Percentiles rank a stretch among this genome's conserved stretches.
These are phyloP conservation scores for Melanotaenia boesemani DNA, from an alignment of 2,797 vertebrate species.

Conservation along the genomic window DNA sequence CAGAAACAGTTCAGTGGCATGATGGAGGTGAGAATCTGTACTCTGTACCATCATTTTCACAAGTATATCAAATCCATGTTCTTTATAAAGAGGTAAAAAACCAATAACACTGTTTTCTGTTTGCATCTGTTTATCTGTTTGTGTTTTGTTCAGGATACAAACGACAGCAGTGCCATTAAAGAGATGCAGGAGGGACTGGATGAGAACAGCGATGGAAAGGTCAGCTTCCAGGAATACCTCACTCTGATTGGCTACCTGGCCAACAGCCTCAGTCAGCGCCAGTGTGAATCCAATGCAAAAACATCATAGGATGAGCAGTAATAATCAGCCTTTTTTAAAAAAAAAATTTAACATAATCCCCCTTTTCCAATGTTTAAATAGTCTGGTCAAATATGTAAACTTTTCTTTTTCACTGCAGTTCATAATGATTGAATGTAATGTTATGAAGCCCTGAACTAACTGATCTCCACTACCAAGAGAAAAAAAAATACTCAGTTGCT, in stretches of 20 bases:
- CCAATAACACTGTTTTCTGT: background rate
- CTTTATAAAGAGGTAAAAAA: background rate
- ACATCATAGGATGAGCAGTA: conserved; percentile 45
- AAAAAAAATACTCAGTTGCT: conserved; percentile 54
- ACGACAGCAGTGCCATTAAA: conserved; percentile 66
- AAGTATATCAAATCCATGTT: background rate
- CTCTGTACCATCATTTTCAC: background rate
- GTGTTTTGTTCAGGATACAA: conserved; percentile 68
- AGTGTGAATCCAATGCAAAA: background rate
- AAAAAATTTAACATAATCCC: background rate
- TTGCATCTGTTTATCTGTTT: background rate
- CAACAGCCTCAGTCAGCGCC: conserved; percentile 61
- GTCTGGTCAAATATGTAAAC: conserved; percentile 9
- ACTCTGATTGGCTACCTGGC: conserved; percentile 79
- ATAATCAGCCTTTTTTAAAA: conserved; percentile 12
- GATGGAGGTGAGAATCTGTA: conserved; percentile 70
- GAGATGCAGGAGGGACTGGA: conserved; percentile 80
- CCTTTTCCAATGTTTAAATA: conserved; percentile 17
- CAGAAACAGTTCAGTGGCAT: conserved; percentile 70
- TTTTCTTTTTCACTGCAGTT: conserved; percentile 4
- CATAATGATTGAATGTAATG: conserved; percentile 24
- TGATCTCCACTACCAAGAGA: conserved; percentile 30
- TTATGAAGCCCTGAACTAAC: conserved; percentile 13
- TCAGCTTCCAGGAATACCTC: conserved; percentile 83
- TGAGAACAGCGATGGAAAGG: conserved; percentile 77